Conservation (phyloP, 1,140 invertebrate genomes). For the Cardiocondyla obscurior region DNA sequence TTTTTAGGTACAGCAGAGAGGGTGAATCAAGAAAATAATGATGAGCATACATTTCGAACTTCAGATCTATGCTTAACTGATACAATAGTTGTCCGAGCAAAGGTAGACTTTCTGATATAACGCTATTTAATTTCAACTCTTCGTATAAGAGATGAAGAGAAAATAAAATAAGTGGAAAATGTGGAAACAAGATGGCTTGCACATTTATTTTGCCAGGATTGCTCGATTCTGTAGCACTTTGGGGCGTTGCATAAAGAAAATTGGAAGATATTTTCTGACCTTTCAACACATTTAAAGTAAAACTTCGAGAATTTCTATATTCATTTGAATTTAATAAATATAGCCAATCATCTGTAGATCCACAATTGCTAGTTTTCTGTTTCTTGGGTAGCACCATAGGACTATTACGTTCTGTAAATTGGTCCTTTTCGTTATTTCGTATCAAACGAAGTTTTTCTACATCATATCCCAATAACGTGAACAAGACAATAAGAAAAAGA, state of each 20-base stretch:
- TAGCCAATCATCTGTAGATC: conserved; percentile 91
- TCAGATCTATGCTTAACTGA: conserved; percentile 91
- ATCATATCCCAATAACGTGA: conserved; percentile 90
- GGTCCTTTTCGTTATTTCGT: conserved; percentile 81
- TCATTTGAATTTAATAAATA: conserved; percentile 87
- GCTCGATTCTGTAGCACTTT: conserved; percentile 66
- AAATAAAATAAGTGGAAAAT: conserved; percentile 90
- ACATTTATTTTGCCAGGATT: conserved; percentile 85
- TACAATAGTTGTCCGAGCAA: conserved; percentile 90
- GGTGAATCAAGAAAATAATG: conserved; percentile 96
- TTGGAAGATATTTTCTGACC: conserved; percentile 68
- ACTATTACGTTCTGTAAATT: conserved; percentile 75
- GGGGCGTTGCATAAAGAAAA: conserved; percentile 63
- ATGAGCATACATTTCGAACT: conserved; percentile 88
- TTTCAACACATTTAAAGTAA: conserved; percentile 71
- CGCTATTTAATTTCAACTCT: conserved; percentile 93
- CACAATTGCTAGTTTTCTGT: conserved; percentile 84
- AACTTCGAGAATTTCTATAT: conserved; percentile 77
- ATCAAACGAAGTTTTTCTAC: conserved; percentile 86
- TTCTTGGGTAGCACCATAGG: conserved; percentile 81
- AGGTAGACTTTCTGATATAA: conserved; percentile 88
- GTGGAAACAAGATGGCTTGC: conserved; percentile 89
- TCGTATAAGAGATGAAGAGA: conserved; percentile 95
- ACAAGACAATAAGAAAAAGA: conserved; percentile 88
- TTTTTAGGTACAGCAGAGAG: conserved; percentile 82